phyloP scores from a whole-genome alignment of 2,113 vertebrate species.

The Neolamprologus toae region DNA sequence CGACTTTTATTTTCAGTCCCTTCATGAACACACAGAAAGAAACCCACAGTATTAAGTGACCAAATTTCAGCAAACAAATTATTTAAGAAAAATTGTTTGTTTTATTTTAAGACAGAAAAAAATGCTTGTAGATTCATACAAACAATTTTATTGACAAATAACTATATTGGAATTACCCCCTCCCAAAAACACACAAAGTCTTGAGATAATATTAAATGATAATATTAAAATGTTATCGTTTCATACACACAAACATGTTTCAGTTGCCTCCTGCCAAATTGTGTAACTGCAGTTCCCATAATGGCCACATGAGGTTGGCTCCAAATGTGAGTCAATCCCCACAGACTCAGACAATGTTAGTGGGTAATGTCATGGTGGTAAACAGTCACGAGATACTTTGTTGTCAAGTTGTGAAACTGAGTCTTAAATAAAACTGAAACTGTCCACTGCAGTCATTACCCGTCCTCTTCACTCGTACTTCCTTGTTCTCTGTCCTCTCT shows the following conservation, averaged over 20 bases:
- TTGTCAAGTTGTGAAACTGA: background rate
- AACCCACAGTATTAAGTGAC: background rate
- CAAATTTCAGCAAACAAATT: background rate
- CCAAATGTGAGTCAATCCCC: background rate
- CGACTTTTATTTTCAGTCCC: background rate
- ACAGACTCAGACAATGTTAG: background rate
- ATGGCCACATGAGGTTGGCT: background rate
- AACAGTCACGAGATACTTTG: background rate
- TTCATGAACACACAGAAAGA: background rate
- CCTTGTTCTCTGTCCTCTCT: background rate
- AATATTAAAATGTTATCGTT: background rate
- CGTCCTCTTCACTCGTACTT: background rate
- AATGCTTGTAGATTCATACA: background rate
- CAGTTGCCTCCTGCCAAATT: background rate
- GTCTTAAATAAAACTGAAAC: background rate
- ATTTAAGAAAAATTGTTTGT: background rate
- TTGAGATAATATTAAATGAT: background rate
- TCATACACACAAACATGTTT: background rate
- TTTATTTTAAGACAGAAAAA: background rate
- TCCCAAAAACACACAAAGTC: fast-evolving
- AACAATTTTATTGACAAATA: background rate
- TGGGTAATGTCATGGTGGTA: background rate
- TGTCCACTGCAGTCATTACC: background rate
- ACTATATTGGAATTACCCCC: background rate
- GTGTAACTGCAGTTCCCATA: background rate